Evolutionary conservation across 2,113 vertebrate genomes (phyloP).

Genomic region (Ascaphus truei): DNA sequence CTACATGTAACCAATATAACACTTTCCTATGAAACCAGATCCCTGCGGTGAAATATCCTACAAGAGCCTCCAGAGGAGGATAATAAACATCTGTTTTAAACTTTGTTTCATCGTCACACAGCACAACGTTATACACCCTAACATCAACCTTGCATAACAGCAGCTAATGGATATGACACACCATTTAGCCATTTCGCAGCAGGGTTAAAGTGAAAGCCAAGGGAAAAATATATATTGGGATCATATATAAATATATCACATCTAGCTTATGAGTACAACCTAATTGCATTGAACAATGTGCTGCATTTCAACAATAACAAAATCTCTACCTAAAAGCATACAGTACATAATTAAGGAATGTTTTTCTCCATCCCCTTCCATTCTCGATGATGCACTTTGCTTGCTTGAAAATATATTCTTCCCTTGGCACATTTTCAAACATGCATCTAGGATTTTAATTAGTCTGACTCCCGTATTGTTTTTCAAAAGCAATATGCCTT

Average conservation of each 20-base stretch:
- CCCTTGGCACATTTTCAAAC: constrained; percentile 12
- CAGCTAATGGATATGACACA: not conserved
- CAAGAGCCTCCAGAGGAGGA: no score
- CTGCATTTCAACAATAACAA: constrained; percentile 2
- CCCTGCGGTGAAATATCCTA: no score
- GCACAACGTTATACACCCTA: no score
- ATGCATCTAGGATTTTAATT: constrained; percentile 7
- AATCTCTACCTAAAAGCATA: not conserved
- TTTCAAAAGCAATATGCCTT: constrained; percentile 1
- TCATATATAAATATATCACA: not conserved
- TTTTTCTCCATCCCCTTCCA: not conserved
- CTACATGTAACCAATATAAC: no score
- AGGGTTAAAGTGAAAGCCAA: no score
- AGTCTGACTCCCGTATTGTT: not conserved
- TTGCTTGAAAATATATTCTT: constrained; percentile 23
- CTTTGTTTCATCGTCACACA: no score
- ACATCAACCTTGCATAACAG: no score
- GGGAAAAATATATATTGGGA: not conserved
- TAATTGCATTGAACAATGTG: constrained; percentile 8
- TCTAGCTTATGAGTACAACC: not conserved
- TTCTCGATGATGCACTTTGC: constrained; percentile 13
- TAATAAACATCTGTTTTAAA: no score
- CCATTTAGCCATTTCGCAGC: not conserved
- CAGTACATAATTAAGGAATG: not conserved
- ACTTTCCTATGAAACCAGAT: no score